A percentile compares a stretch with the other conserved stretches of the same genome.
Conservation (phyloP, 2,113 vertebrate species). For the Hyaena hyaena region DNA sequence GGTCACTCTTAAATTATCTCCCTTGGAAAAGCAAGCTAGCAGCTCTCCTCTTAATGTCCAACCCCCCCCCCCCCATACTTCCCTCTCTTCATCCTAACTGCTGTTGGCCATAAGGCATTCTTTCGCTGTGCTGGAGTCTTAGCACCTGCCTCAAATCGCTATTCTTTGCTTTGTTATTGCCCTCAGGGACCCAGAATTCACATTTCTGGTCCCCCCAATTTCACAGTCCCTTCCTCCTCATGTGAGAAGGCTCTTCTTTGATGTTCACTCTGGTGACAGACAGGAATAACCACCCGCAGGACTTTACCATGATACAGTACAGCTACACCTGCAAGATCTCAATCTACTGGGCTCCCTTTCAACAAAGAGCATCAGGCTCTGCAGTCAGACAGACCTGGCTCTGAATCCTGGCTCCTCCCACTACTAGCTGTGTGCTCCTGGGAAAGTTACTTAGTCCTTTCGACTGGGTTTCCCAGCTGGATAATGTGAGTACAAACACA, state of each 20-base stretch:
- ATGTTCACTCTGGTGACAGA: not conserved
- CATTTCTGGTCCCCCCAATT: not conserved
- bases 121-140: not conserved
- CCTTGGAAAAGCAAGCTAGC: not conserved
- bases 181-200: not conserved
- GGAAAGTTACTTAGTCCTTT: not conserved
- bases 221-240: not conserved
- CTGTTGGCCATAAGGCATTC: not conserved
- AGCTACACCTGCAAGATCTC: not conserved
- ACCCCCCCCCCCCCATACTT: not conserved
- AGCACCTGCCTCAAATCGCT: not conserved
- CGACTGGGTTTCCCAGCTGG: not conserved
- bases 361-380: not conserved
- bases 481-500: not conserved
- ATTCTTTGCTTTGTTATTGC: not conserved
- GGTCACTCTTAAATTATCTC: no score
- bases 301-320: not conserved
- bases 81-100: not conserved
- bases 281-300: not conserved
- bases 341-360: not conserved
- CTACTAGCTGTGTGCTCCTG: no score
- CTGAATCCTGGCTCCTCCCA: not conserved
- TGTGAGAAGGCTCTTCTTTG: not conserved
- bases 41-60: not conserved
- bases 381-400: not conserved